A percentile compares a stretch with the other conserved stretches of the same genome.
phyloP scores from a whole-genome alignment of 2,113 vertebrate genomes.

The Rhinoderma darwinii region DNA sequence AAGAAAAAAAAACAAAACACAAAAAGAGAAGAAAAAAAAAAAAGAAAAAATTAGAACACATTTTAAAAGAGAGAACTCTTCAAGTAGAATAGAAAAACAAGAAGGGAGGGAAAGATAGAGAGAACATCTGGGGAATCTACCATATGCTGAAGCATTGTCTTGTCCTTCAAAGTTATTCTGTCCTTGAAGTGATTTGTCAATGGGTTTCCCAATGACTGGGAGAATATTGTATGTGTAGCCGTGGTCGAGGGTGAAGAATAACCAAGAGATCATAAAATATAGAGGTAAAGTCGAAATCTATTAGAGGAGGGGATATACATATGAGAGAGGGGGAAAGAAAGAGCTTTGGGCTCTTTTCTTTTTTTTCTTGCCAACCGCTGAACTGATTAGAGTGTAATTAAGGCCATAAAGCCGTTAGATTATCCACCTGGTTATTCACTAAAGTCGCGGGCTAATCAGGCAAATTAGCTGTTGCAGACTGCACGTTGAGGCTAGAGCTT shows the following conservation, averaged over 20 bases:
- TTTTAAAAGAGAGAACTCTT: background rate
- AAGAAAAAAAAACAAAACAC: background rate
- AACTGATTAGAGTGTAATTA: conserved; percentile 99
- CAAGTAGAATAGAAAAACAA: conserved; percentile 48
- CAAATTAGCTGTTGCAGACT: conserved; percentile 85
- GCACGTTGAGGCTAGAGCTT: conserved; percentile 82
- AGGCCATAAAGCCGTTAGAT: conserved; percentile 96
- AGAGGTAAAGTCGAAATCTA: conserved; percentile 19
- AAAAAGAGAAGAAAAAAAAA: background rate
- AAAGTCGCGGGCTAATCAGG: conserved; percentile 91
- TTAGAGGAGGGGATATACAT: conserved; percentile 27
- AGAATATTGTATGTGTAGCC: conserved; percentile 64
- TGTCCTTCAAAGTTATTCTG: conserved; percentile 97
- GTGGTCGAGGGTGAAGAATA: conserved; percentile 48
- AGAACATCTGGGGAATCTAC: conserved; percentile 88
- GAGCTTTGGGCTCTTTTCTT: conserved; percentile 67
- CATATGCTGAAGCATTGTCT: conserved; percentile 96
- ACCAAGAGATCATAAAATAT: conserved; percentile 44
- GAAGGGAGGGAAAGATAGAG: conserved; percentile 60
- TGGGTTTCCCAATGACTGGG: conserved; percentile 82
- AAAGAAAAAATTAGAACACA: background rate
- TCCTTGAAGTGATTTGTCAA: conserved; percentile 96
- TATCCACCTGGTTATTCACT: conserved; percentile 99
- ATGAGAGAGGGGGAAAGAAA: conserved; percentile 15
- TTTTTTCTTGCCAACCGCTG: conserved; percentile 81